Evolutionary conservation across 2,797 vertebrate genomes (phyloP), one percentile per base, ranked within the genome.

Genomic region (Kryptopterus vitreolus): DNA sequence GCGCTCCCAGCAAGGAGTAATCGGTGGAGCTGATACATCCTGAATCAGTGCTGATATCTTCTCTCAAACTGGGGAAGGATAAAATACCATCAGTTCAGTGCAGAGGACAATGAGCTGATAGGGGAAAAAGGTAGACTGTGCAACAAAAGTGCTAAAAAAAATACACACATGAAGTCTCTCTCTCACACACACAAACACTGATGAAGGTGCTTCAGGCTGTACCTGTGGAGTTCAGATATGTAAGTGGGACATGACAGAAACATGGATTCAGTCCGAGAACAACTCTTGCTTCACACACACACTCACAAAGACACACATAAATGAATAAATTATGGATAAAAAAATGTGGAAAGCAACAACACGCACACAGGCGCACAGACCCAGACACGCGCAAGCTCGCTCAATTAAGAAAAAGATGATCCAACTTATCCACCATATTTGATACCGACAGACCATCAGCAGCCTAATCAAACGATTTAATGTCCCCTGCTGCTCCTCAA

Each of bases 1-100:
- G 86, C 78, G 66, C 80, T 81, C 84, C 89, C 89, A 24, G 52
- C 35, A 87, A 81, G 88, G 88, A 91, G 84, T 90, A 85, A 87
- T 80, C 79, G 86, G 80, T 76, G 84, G 81, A 74, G 69, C 80
- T 70, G 77, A 55, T 71, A 46, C 46, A 31, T 46, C 48, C 29
- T 16, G 52, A 76, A 77, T 70, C 78, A 77, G 55, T 24, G 63
- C 20, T 76, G 46, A 83, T 73, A 72, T 66, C 48, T 72, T 72
- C 50, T 78, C 33, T 35, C 75, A 50, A 50, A 6, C 35, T 53
- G 22, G 75, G 53, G 24, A 12, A 46, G 58, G 29, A 70, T 48
- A 68, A 66, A 63, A 31, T 62, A 48, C 76, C 68, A 66, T n/a
- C 73, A 81, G 59, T 86, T 83, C 18, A 69, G 84, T 69, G 79